Percentiles rank a stretch among this genome's conserved stretches.
Evolutionary conservation across 2,797 vertebrate genomes (phyloP).

Genomic region (Lithobates pipiens): DNA sequence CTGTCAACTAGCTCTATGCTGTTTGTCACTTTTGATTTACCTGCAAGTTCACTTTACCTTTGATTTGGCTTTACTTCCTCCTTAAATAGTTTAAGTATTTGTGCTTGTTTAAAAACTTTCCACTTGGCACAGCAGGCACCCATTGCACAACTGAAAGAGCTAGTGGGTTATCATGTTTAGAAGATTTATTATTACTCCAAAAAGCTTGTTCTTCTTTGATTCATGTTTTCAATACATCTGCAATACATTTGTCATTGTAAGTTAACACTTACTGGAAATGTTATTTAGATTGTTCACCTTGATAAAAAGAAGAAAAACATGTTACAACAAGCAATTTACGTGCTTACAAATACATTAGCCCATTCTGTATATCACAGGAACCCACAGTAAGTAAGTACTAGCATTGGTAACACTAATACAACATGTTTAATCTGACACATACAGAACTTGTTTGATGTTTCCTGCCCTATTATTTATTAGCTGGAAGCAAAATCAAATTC

Average conservation of each 20-base stretch:
- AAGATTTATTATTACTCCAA: slow-evolving; percentile 20
- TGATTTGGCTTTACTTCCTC: too few relatives aligned
- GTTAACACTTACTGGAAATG: slow-evolving; percentile 17
- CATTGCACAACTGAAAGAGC: background rate
- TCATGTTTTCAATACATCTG: slow-evolving; percentile 22
- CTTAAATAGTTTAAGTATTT: too few relatives aligned
- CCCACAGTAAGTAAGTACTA: background rate
- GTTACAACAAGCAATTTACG: slow-evolving; percentile 27
- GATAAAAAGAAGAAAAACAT: slow-evolving; percentile 44
- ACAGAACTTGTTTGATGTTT: too few relatives aligned
- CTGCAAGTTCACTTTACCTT: too few relatives aligned
- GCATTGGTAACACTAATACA: background rate
- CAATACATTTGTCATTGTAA: slow-evolving; percentile 32
- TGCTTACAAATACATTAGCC: background rate
- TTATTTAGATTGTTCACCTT: slow-evolving; percentile 32
- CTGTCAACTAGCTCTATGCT: too few relatives aligned
- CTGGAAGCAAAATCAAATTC: too few relatives aligned
- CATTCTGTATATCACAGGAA: background rate
- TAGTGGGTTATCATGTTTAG: background rate
- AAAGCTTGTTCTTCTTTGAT: slow-evolving; percentile 21
- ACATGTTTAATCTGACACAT: too few relatives aligned
- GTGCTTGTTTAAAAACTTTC: background rate
- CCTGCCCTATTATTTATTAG: too few relatives aligned
- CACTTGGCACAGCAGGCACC: slow-evolving; percentile 1
- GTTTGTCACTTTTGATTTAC: too few relatives aligned